Percentiles rank a stretch among this genome's conserved stretches.
Evolutionary conservation across 2,888 invertebrate species (phyloP).

Genomic region (Macrosoma leucophasiata): DNA sequence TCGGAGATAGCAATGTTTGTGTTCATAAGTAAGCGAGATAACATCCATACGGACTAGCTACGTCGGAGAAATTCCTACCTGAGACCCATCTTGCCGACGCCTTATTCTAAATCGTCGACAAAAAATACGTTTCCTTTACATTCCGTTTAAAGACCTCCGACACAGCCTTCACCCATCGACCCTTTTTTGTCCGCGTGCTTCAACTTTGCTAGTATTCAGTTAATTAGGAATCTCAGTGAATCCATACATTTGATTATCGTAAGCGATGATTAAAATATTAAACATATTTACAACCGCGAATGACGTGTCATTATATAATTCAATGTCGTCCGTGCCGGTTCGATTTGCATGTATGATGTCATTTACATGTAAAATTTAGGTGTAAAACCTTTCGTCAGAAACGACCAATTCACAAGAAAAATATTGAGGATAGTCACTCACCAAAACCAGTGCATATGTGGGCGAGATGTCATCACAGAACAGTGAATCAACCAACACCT

Average conservation of each 20-base stretch:
- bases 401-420: conserved; percentile 20
- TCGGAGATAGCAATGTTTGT: conserved; percentile 58
- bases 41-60: conserved; percentile 35
- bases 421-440: conserved; percentile 15
- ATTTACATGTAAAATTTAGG: conserved; percentile 21
- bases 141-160: conserved; percentile 71
- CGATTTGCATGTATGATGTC: conserved; percentile 44
- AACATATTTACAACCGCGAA: conserved; percentile 7
- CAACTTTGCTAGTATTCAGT: conserved; percentile 28
- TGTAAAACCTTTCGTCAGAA: conserved; percentile 18
- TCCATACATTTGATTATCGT: conserved; percentile 4
- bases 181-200: conserved; percentile 63
- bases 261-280: conserved; percentile 5
- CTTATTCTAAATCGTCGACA: conserved; percentile 37
- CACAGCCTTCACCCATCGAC: conserved; percentile 48
- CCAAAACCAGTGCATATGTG: conserved; percentile 16
- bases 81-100: conserved; percentile 45
- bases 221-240: conserved; percentile 23
- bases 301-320: conserved; percentile 30
- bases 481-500: conserved; percentile 1
- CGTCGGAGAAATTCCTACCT: conserved; percentile 48
- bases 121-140: conserved; percentile 68
- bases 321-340: conserved; percentile 32
- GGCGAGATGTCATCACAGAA: conserved; percentile 14
- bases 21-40: conserved; percentile 54